Percentiles rank a stretch among this genome's conserved stretches.
These are phyloP conservation scores for Agapornis canus DNA, from an alignment of 2,797 vertebrate genomes.

Conservation along the genomic window DNA sequence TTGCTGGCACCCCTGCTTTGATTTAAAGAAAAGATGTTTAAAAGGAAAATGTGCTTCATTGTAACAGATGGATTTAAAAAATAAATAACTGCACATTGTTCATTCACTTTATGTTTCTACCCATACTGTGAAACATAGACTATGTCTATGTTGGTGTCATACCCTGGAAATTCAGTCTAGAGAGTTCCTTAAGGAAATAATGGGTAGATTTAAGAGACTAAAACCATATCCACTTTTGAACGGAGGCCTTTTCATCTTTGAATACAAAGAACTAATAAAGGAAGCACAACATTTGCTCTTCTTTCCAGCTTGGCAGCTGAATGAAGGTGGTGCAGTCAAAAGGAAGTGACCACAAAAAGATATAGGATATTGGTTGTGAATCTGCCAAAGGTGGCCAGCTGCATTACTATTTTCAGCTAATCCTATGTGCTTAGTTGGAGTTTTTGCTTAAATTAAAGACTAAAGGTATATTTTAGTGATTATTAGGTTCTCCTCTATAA, in stretches of 20 bases:
- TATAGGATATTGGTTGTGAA: slow-evolving; percentile 35
- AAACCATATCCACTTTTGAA: neutral
- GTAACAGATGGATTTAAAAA: neutral
- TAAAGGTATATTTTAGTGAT: slow-evolving; percentile 62
- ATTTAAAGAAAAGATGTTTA: neutral
- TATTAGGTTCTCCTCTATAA: neutral
- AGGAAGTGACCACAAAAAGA: slow-evolving; percentile 56
- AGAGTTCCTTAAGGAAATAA: neutral
- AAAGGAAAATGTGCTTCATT: neutral
- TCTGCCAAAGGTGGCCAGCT: slow-evolving; percentile 65
- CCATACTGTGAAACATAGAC: rapidly evolving
- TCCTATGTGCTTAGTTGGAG: slow-evolving; percentile 41
- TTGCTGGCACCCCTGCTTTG: neutral
- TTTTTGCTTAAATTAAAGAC: slow-evolving; percentile 53
- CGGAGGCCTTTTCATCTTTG: neutral
- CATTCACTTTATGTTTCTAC: neutral
- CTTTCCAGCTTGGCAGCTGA: slow-evolving; percentile 51
- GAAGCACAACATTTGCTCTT: slow-evolving; percentile 31
- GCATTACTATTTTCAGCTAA: slow-evolving; percentile 65
- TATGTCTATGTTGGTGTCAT: neutral
- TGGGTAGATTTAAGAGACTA: neutral
- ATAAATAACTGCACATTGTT: neutral
- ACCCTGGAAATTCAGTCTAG: neutral
- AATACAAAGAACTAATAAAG: neutral
- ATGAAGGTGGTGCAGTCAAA: slow-evolving; percentile 40